Base-by-base conservation (phyloP, 2,113 vertebrate genomes). In the Trogon melanurus region DNA sequence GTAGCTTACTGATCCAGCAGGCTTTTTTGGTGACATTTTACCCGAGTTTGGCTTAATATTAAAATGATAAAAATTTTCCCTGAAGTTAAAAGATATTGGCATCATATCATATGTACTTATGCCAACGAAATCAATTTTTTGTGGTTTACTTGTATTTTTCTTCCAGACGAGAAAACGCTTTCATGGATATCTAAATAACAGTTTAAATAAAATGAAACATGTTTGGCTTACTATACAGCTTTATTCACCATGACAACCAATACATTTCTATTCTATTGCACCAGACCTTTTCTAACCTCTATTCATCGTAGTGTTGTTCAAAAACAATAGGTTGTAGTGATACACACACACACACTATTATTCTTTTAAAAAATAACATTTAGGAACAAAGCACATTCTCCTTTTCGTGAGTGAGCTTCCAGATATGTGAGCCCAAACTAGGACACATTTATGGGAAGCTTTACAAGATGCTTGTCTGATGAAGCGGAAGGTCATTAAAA, bases 181-280 rank as follows among this genome's bases (percentile, higher is more conserved):
- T 70, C 51, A 74, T 30, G 76, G 82, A 47, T 65, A 85, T 85
- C 48, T 82, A 64, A 88, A 72, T 93, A 85, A 58, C 72, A 85
- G 32, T 69, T 92, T 75, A 93, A 95, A 94, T 47, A 85, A 96
- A 94, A 89, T 36, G 48, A 95, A 96, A 79, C 16, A 15, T 34
- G 11, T 80, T 95, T 58, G 32, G 25, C 57, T 90, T 79, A 62
- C 36, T 92, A 13, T n/a, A 70, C 16, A 5, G 47, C 64, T 95
- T 88, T 93, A 86, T 89, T 97, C 89, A 92, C 92, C 88, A 80
- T 97, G 96, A 91, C 90, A 97, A 97, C 94, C 25, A 89, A 13
- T 88, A 25, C 22, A 79, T 96, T 95, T 91, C 65, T 85, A 7
- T 93, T 89, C 69, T 79, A 69, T 18, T 89, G 65, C 41, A 85